Conservation (phyloP, 1,140 invertebrate species). For the Melipona quadrifasciata region DNA sequence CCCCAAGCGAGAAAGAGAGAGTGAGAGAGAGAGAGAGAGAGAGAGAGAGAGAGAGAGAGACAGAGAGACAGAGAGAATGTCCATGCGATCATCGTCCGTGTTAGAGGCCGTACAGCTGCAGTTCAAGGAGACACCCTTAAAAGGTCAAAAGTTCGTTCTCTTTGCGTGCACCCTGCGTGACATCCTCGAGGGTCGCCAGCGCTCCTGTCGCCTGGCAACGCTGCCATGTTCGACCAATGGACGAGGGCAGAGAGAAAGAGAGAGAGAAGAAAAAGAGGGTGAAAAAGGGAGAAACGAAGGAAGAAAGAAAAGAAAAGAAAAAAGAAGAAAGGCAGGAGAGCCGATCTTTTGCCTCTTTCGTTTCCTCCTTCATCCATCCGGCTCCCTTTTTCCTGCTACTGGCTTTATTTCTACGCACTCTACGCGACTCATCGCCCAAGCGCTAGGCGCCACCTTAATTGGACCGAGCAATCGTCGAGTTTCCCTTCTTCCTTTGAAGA, state of each 20-base stretch:
- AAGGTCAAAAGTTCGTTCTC: slow-evolving; percentile 71
- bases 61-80: slow-evolving; percentile 1
- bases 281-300: not conserved
- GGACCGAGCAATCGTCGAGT: slow-evolving; percentile 64
- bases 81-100: not conserved
- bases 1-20: not conserved
- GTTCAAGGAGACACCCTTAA: slow-evolving; percentile 56
- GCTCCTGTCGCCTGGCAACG: slow-evolving; percentile 69
- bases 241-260: slow-evolving; percentile 15
- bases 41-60: too few relatives aligned
- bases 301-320: not conserved
- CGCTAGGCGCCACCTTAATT: slow-evolving; percentile 66
- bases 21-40: not conserved
- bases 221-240: slow-evolving; percentile 29
- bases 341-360: slow-evolving; percentile 24
- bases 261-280: not conserved
- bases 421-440: slow-evolving; percentile 59
- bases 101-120: slow-evolving; percentile 26
- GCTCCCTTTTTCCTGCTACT: slow-evolving; percentile 13
- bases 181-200: slow-evolving; percentile 62
- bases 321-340: slow-evolving; percentile 4
- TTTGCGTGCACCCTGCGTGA: slow-evolving; percentile 56
- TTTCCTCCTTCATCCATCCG: slow-evolving; percentile 11
- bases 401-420: slow-evolving; percentile 58
- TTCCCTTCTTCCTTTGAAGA: slow-evolving; percentile 42